These are phyloP conservation scores for Heloderma charlesbogerti DNA, from an alignment of 2,113 vertebrate species.

Conservation along the genomic window DNA sequence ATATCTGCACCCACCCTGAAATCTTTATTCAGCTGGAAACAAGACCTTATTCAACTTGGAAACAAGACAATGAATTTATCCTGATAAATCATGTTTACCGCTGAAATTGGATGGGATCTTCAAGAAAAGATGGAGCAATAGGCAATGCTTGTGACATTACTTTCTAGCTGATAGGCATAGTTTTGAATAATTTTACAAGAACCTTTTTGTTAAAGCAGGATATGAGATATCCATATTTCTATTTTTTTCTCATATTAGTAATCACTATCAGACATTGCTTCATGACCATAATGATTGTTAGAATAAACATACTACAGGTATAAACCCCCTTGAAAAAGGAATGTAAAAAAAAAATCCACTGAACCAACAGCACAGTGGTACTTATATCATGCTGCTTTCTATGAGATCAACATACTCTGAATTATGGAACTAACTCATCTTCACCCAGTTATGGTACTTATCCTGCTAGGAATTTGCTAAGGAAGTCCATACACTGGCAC, in stretches of 20 bases:
- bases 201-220: slow-evolving; percentile 4
- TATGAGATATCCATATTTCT: neutral
- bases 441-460: neutral
- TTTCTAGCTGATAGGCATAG: neutral
- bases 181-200: neutral
- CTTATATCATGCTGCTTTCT: too few relatives aligned
- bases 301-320: neutral
- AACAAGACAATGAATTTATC: neutral
- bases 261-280: neutral
- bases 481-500: neutral
- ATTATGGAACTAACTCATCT: neutral
- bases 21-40: neutral
- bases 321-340: neutral
- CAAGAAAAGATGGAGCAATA: neutral
- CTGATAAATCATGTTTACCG: neutral
- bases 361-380: too few relatives aligned
- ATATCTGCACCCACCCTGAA: neutral
- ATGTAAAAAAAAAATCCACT: neutral
- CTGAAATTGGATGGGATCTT: slow-evolving; percentile 3
- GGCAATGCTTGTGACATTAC: neutral
- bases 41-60: neutral
- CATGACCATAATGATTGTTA: neutral
- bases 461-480: neutral
- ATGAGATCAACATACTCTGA: neutral
- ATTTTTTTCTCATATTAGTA: neutral